Evolutionary conservation across 2,888 invertebrate species (phyloP), one percentile per base, ranked within the genome.

Genomic region (Standfussiana lucernea): DNA sequence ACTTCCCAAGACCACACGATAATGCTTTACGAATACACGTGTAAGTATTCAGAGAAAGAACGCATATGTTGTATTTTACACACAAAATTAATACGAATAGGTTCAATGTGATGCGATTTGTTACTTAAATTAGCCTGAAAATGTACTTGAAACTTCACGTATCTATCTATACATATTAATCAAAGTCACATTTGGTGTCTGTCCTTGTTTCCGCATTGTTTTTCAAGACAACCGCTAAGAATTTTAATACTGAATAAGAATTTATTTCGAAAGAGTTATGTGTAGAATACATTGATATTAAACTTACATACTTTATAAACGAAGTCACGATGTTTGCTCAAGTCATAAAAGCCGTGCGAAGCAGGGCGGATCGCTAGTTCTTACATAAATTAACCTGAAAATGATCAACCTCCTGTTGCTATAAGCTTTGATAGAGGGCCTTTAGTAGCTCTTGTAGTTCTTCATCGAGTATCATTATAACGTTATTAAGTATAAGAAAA

Each of bases 401-500:
- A 79, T 62, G 24, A 75, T 37, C 67, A 61, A 53, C 37, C 45
- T 72, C 62, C 64, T 56, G 47, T 66, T 66, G 53, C 42, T 75
- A n/a, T 69, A 70, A 65, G 50, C 66, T 62, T 78, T 78, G 65
- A 72, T 68, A 56, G 68, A 81, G 77, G 64, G 71, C 68, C 47
- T 73, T 65, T 72, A 71, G 40, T 40, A 68, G 28, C 56, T 42
- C 80, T 87, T 67, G 56, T 85, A 69, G 21, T 71, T 40, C 50
- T 75, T 73, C n/a, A 47, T 53, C 7, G 50, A 76, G 73, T 61
- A 84, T 75, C 72, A 68, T 77, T 66, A 68, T 68, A 66, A 28
- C 13, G 69, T 45, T 69, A 56, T 75, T 50, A 32, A 21, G 8
- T 18, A 69, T 59, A 47, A 75, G 47, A 72, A 75, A 69, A 75